Evolutionary conservation across 1,140 invertebrate species (phyloP).

Genomic region (Chymomyza costata): DNA sequence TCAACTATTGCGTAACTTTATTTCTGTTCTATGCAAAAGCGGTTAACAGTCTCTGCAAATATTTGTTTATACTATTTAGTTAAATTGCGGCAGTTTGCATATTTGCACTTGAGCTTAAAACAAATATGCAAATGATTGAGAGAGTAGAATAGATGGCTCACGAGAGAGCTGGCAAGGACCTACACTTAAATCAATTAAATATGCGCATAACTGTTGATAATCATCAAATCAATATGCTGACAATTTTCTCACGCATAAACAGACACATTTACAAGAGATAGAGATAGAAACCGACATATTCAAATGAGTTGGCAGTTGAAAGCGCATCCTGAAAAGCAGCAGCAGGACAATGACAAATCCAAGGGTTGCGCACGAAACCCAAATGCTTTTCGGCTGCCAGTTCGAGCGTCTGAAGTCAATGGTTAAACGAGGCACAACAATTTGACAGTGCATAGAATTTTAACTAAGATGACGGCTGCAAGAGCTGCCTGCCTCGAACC

Average conservation of each 20-base stretch:
- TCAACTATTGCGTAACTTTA: no score
- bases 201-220: slow-evolving; percentile 71
- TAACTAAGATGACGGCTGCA: slow-evolving; percentile 21
- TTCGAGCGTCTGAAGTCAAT: slow-evolving; percentile 60
- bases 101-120: slow-evolving; percentile 59
- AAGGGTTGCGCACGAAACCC: no score
- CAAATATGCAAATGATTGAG: slow-evolving; percentile 23
- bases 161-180: no score
- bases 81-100: slow-evolving; percentile 20
- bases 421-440: slow-evolving; percentile 33
- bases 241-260: slow-evolving; percentile 63
- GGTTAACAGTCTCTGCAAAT: slow-evolving; percentile 67
- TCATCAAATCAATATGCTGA: slow-evolving; percentile 71
- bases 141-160: slow-evolving; percentile 27
- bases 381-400: no score
- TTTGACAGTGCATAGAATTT: slow-evolving; percentile 40
- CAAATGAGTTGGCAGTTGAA: slow-evolving; percentile 50
- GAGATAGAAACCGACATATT: slow-evolving; percentile 27
- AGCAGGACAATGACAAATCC: slow-evolving; percentile 25
- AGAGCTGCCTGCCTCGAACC: slow-evolving; percentile 5
- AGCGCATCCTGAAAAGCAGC: slow-evolving; percentile 27
- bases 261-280: slow-evolving; percentile 28
- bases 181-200: slow-evolving; percentile 65
- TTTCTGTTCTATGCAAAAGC: no score
- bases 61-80: slow-evolving; percentile 40